Evolutionary conservation across 2,113 vertebrate species (phyloP).

Genomic region (Centropus bengalensis): DNA sequence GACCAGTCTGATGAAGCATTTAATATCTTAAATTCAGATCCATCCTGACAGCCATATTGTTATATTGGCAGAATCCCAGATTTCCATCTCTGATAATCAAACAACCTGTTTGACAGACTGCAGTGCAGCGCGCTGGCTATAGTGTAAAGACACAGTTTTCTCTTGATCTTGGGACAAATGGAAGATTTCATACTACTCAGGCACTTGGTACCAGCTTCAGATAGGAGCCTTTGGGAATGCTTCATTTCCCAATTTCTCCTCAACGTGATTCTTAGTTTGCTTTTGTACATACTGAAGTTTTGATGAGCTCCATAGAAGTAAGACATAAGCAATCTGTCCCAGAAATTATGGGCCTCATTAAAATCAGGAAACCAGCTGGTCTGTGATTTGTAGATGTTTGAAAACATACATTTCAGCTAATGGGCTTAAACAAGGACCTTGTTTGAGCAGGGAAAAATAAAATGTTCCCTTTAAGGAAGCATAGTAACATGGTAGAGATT

Average conservation of each 20-base stretch:
- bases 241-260: background rate
- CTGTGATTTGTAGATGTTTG: background rate
- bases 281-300: background rate
- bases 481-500: background rate
- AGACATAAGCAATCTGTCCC: background rate
- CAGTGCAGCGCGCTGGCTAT: background rate
- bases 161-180: constrained; percentile 1
- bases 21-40: background rate
- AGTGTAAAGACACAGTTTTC: background rate
- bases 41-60: background rate
- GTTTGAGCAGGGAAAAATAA: background rate
- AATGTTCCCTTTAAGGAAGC: background rate
- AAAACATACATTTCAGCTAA: background rate
- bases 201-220: background rate
- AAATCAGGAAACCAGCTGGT: constrained; percentile 3
- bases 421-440: background rate
- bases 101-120: background rate
- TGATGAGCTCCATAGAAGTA: background rate
- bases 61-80: background rate
- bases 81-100: background rate
- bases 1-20: background rate
- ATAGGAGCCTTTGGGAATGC: background rate
- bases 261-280: background rate
- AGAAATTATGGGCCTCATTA: background rate
- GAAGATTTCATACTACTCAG: background rate